These are phyloP conservation scores for Sinocyclocheilus grahami DNA, from an alignment of 2,113 vertebrate species.

Conservation along the genomic window DNA sequence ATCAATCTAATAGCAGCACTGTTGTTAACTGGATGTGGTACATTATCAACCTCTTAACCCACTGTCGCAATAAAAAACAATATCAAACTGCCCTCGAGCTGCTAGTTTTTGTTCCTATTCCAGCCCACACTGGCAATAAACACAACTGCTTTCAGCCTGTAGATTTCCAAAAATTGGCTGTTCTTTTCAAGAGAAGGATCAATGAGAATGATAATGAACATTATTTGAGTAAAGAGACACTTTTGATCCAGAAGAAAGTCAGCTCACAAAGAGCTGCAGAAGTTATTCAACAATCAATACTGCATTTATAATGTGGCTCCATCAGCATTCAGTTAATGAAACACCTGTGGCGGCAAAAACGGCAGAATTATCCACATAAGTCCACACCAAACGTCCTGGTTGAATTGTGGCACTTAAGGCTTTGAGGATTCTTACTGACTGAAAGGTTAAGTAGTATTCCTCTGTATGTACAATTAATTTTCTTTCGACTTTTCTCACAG, in stretches of 20 bases:
- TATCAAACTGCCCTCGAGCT: neutral
- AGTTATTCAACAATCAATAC: constrained; percentile 26
- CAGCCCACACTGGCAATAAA: neutral
- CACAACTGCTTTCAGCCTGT: neutral
- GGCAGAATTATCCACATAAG: neutral
- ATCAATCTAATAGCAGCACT: neutral
- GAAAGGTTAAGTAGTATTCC: constrained; percentile 8
- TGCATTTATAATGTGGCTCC: constrained; percentile 17
- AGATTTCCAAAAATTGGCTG: neutral
- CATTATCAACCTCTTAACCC: neutral
- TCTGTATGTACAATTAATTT: constrained; percentile 1
- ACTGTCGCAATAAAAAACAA: neutral
- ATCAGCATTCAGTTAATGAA: constrained; percentile 26
- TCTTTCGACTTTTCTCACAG: neutral
- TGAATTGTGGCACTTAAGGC: constrained; percentile 19
- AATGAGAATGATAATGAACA: constrained; percentile 28
- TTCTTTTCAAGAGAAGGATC: constrained; percentile 13
- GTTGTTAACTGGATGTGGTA: neutral
- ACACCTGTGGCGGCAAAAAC: neutral
- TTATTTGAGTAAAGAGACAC: neutral
- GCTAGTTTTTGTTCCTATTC: neutral
- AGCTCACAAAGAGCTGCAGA: neutral
- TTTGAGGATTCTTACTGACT: constrained; percentile 22
- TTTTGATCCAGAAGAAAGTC: constrained; percentile 21
- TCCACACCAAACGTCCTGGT: neutral